Evolutionary conservation across 2,113 vertebrate genomes (phyloP).

Genomic region (Falcunculus frontatus): DNA sequence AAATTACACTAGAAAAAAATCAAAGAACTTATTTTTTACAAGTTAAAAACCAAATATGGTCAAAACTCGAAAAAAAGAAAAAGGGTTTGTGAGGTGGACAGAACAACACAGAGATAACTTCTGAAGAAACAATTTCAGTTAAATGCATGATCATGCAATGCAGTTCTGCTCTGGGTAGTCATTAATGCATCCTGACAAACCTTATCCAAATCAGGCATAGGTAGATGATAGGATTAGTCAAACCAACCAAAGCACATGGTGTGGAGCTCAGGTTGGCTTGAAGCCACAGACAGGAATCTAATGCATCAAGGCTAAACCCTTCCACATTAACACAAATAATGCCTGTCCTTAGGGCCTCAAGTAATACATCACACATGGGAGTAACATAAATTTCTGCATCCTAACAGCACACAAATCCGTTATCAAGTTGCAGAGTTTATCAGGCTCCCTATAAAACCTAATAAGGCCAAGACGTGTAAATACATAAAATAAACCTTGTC

Average conservation of each 20-base stretch:
- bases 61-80: not conserved
- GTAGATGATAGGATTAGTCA: not conserved
- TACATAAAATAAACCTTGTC: not conserved
- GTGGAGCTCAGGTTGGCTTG: not conserved
- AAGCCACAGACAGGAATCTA: not conserved
- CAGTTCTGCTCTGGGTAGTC: not conserved
- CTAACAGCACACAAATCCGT: not conserved
- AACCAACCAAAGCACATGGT: not conserved
- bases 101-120: not conserved
- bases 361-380: not conserved
- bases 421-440: not conserved
- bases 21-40: not conserved
- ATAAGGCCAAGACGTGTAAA: not conserved
- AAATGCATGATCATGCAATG: not conserved
- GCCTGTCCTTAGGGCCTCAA: not conserved
- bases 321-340: not conserved
- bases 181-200: not conserved
- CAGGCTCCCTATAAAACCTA: not conserved
- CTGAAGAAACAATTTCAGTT: not conserved
- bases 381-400: not conserved
- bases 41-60: not conserved
- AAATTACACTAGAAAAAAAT: not conserved
- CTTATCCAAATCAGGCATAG: not conserved
- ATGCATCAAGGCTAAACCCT: not conserved
- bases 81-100: accelerated